Base-by-base conservation (phyloP, 1,140 invertebrate genomes). In the silkworm (Bombyx mori) region DNA sequence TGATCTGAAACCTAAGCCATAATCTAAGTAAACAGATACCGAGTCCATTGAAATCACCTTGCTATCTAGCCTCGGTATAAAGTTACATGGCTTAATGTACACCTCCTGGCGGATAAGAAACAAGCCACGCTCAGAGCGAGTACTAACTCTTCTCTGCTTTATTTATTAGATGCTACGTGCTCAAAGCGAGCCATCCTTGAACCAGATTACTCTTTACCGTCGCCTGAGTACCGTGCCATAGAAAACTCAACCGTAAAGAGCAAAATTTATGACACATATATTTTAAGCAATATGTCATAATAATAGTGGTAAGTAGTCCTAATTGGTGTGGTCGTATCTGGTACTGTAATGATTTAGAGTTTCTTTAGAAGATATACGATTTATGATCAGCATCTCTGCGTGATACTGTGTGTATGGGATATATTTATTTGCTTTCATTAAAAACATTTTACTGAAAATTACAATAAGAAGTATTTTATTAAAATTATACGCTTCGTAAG, bases 301-400 rank as follows among this genome's bases (percentile, higher is more conserved):
- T 64, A 67, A 53, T 49, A 48, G 73, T 71, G 75, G 66, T 69
- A 73, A 73, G 69, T 71, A 77, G 68, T 77, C 76, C 75, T 84
- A 84, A 84, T 84, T 84, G 81, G 82, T 84, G 68, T 77, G 67
- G 65, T 69, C 76, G 76, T 82, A 82, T 82, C 81, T 79, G 69
- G 75, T 73, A 79, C 70, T 82, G 78, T 64, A 70, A 76, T 84
- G 79, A 81, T 81, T 84, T 81, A 82, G 65, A 65, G 58, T 62
- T 62, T 65, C 73, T 76, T 65, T 68, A 65, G 77, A 75, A 76
- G 22, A 49, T 7, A n/a, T 9, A n/a, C 7, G 48, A 49, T 49
- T 49, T 49, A 49, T 49, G 8, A 7, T 35, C 26, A 35, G 26
- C 26, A 35, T 35, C 26, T 35, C 26, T 35, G 26, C 26, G 26